phyloP scores from a whole-genome alignment of 1,140 invertebrate species.

The Dreissena rostriformis region DNA sequence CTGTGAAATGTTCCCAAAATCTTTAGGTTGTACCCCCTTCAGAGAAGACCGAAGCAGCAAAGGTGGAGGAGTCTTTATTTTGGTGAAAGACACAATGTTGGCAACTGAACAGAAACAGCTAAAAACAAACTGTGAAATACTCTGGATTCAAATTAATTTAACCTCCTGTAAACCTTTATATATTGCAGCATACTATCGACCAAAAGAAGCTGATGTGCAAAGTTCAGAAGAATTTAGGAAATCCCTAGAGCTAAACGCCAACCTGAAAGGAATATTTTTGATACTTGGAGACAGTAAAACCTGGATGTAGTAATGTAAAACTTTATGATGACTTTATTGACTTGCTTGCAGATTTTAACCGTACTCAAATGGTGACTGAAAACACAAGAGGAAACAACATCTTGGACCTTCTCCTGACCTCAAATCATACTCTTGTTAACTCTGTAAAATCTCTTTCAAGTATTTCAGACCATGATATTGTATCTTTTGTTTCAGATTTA shows the following conservation, averaged over 20 bases:
- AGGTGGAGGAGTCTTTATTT: slow-evolving; percentile 17
- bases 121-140: slow-evolving; percentile 18
- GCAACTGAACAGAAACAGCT: slow-evolving; percentile 20
- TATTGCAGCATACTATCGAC: slow-evolving; percentile 10
- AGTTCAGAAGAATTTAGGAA: slow-evolving; percentile 2
- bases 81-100: slow-evolving; percentile 11
- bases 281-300: not conserved
- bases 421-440: slow-evolving; percentile 33
- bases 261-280: not conserved
- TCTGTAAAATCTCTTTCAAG: slow-evolving; percentile 7
- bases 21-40: slow-evolving; percentile 1
- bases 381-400: slow-evolving; percentile 26
- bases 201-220: slow-evolving; percentile 7
- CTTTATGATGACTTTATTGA: slow-evolving; percentile 2
- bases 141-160: slow-evolving; percentile 10
- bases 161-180: slow-evolving; percentile 3
- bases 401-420: slow-evolving; percentile 40
- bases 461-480: slow-evolving; percentile 25
- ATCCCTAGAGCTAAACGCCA: slow-evolving; percentile 2
- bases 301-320: too few relatives aligned
- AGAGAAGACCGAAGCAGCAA: not conserved
- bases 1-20: slow-evolving; percentile 13
- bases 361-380: slow-evolving; percentile 38
- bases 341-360: slow-evolving; percentile 16
- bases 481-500: slow-evolving; percentile 7